phyloP scores from a whole-genome alignment of 2,888 invertebrate species.

The Sericinus montela region DNA sequence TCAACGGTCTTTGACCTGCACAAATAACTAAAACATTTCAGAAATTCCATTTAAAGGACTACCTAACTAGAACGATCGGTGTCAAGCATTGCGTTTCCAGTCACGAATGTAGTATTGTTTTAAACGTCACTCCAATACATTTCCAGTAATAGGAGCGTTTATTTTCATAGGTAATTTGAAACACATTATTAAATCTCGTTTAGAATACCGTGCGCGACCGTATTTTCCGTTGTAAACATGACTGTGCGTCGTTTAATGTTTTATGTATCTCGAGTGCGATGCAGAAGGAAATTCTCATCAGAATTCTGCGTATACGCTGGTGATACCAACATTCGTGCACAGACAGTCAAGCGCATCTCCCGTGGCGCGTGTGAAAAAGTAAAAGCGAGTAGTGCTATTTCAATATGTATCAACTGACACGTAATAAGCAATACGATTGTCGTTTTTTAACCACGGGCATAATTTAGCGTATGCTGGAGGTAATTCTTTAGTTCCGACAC shows the following conservation, averaged over 20 bases:
- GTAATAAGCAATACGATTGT: slow-evolving; percentile 14
- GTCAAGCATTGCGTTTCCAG: slow-evolving; percentile 18
- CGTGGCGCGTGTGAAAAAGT: slow-evolving; percentile 70
- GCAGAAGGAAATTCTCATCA: slow-evolving; percentile 71
- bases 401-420: slow-evolving; percentile 12
- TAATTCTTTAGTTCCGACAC: not conserved
- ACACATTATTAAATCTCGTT: slow-evolving; percentile 49
- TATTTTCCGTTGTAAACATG: slow-evolving; percentile 75
- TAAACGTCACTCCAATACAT: slow-evolving; percentile 28
- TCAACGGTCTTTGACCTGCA: slow-evolving; percentile 56
- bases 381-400: slow-evolving; percentile 42
- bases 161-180: slow-evolving; percentile 56
- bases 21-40: slow-evolving; percentile 58
- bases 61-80: slow-evolving; percentile 3
- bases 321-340: slow-evolving; percentile 69
- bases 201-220: slow-evolving; percentile 57
- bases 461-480: not conserved
- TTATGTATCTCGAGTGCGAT: slow-evolving; percentile 62
- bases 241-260: slow-evolving; percentile 57
- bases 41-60: slow-evolving; percentile 19
- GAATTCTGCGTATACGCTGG: slow-evolving; percentile 67
- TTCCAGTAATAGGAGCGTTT: slow-evolving; percentile 35
- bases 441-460: slow-evolving; percentile 1
- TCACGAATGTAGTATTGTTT: slow-evolving; percentile 32
- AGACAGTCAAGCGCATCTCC: slow-evolving; percentile 62